phyloP scores from a whole-genome alignment of 2,888 invertebrate species.

The Mesorhabditis belari region DNA sequence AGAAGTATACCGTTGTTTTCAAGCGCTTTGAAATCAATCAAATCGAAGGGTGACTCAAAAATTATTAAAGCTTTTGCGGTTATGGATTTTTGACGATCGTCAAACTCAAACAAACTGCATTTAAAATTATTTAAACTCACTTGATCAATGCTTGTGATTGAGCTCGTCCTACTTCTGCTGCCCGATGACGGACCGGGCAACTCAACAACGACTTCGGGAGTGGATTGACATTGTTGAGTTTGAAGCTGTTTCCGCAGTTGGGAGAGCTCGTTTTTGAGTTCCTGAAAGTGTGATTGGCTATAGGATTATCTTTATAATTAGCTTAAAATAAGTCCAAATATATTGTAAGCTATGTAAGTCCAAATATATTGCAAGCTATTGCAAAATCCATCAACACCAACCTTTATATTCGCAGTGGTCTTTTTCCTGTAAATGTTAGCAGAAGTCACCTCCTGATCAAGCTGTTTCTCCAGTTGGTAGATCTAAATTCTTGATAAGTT shows the following conservation, averaged over 20 bases:
- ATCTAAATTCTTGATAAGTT: too few relatives aligned
- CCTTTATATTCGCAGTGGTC: not conserved
- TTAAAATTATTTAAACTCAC: conserved; percentile 17
- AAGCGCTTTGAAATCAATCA: conserved; percentile 13
- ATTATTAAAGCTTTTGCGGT: not conserved
- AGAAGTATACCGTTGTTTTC: too few relatives aligned
- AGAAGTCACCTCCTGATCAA: conserved; percentile 6
- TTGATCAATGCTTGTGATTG: conserved; percentile 31
- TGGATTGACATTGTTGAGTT: not conserved
- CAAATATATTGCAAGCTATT: too few relatives aligned
- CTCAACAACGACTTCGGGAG: conserved; percentile 1
- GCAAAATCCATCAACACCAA: too few relatives aligned
- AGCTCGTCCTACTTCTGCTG: conserved; percentile 19
- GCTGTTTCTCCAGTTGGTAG: not conserved
- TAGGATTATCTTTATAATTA: not conserved
- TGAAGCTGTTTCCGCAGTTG: conserved; percentile 11
- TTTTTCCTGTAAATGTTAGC: conserved; percentile 6
- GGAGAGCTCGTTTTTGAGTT: conserved; percentile 19
- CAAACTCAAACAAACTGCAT: not conserved
- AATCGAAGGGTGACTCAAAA: not conserved
- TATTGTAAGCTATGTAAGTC: too few relatives aligned
- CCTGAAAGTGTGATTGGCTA: conserved; percentile 4
- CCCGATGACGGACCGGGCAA: conserved; percentile 18
- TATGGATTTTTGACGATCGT: too few relatives aligned
- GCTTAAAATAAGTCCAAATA: too few relatives aligned